These are phyloP conservation scores for Chloroceryle aenea DNA, from an alignment of 2,113 vertebrate genomes.

Conservation along the genomic window DNA sequence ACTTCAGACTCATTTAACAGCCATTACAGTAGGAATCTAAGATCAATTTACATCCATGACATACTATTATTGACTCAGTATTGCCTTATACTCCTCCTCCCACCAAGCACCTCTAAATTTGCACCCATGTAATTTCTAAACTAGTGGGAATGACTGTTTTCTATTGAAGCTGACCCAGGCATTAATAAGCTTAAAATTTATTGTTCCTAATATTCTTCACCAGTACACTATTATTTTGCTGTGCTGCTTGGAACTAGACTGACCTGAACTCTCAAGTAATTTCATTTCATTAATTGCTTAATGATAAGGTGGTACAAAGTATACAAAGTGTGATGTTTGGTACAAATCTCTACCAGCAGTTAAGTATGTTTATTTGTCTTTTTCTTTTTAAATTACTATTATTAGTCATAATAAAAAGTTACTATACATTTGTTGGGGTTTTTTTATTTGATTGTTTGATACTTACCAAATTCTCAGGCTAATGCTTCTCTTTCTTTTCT, in stretches of 20 bases:
- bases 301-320: not conserved
- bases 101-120: not conserved
- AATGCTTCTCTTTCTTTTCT: not conserved
- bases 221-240: not conserved
- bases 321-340: not conserved
- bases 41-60: not conserved
- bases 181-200: not conserved
- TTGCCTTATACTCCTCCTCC: not conserved
- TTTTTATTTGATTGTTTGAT: not conserved
- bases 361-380: not conserved
- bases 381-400: not conserved
- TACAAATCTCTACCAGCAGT: not conserved
- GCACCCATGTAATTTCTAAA: not conserved
- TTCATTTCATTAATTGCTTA: not conserved
- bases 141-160: not conserved
- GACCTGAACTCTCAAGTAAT: not conserved
- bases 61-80: not conserved
- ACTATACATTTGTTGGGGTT: not conserved
- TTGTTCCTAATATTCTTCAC: not conserved
- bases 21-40: not conserved
- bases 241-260: not conserved
- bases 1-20: not conserved
- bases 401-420: not conserved
- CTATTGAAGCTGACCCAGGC: not conserved
- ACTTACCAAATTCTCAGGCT: not conserved